Evolutionary conservation across 2,113 vertebrate species (phyloP).

Genomic region (Pica pica): DNA sequence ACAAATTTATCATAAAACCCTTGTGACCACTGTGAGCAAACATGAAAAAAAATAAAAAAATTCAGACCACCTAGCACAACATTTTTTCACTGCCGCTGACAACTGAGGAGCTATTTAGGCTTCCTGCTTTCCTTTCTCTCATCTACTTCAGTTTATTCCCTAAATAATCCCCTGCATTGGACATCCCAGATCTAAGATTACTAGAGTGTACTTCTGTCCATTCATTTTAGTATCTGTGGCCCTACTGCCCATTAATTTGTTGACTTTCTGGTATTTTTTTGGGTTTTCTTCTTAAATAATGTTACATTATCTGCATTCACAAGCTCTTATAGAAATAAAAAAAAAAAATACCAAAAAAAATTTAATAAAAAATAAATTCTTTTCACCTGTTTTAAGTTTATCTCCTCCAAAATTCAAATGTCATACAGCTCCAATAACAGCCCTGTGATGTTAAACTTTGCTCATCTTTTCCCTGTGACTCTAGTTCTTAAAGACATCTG

Average conservation of each 20-base stretch:
- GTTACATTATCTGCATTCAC: not conserved
- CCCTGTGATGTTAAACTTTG: not conserved
- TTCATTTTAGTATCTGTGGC: not conserved
- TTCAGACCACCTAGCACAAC: not conserved
- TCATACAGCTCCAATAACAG: not conserved
- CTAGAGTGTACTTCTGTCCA: not conserved
- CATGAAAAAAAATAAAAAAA: not conserved
- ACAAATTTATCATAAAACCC: not conserved
- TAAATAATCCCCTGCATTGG: not conserved
- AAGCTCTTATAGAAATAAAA: not conserved
- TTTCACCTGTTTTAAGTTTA: not conserved
- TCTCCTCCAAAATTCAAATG: not conserved
- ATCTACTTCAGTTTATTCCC: not conserved
- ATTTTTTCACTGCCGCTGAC: not conserved
- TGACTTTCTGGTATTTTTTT: not conserved
- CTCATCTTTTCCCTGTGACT: not conserved
- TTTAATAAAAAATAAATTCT: not conserved
- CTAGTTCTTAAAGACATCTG: not conserved
- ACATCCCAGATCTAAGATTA: not conserved
- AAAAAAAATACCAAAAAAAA: too few relatives aligned
- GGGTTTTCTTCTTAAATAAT: not conserved
- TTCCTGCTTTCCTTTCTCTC: not conserved
- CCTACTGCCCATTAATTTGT: not conserved
- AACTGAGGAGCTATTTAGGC: not conserved
- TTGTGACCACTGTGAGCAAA: not conserved